phyloP scores from a whole-genome alignment of 2,888 invertebrate species.

The Pollenia labialis region DNA sequence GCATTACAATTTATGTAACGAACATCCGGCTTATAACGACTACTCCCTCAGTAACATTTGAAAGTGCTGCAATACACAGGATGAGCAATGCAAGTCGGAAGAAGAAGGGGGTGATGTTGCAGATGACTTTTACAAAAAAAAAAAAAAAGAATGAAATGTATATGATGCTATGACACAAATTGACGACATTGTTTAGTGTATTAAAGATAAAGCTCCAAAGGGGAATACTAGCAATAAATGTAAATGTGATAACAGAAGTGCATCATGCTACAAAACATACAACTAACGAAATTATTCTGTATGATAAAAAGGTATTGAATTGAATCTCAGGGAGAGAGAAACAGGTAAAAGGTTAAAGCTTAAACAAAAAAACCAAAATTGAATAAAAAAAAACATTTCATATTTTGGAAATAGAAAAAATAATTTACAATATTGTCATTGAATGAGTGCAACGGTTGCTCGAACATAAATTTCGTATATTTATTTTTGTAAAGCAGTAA shows the following conservation, averaged over 20 bases:
- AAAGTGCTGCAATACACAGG: not conserved
- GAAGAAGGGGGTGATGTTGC: not conserved
- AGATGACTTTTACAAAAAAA: conserved; percentile 5
- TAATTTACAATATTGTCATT: not conserved
- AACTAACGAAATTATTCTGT: not conserved
- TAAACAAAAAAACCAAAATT: not conserved
- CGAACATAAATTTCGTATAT: conserved; percentile 23
- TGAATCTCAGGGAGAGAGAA: too few relatives aligned
- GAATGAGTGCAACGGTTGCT: conserved; percentile 35
- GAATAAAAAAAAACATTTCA: conserved; percentile 12
- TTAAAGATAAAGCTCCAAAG: conserved; percentile 43
- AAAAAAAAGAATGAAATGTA: conserved; percentile 42
- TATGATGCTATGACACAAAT: conserved; percentile 51
- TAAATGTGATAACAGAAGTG: conserved; percentile 27
- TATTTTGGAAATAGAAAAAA: not conserved
- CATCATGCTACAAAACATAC: not conserved
- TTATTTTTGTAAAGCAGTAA: not conserved
- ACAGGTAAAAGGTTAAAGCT: not conserved
- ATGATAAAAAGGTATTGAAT: not conserved
- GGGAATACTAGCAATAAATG: conserved; percentile 41
- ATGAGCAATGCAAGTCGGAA: not conserved
- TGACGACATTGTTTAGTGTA: conserved; percentile 58
- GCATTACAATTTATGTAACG: conserved; percentile 25
- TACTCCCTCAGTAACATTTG: not conserved
- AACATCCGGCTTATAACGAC: conserved; percentile 47